Evolutionary conservation across 2,113 vertebrate genomes (phyloP).

Genomic region (Nerophis ophidion): DNA sequence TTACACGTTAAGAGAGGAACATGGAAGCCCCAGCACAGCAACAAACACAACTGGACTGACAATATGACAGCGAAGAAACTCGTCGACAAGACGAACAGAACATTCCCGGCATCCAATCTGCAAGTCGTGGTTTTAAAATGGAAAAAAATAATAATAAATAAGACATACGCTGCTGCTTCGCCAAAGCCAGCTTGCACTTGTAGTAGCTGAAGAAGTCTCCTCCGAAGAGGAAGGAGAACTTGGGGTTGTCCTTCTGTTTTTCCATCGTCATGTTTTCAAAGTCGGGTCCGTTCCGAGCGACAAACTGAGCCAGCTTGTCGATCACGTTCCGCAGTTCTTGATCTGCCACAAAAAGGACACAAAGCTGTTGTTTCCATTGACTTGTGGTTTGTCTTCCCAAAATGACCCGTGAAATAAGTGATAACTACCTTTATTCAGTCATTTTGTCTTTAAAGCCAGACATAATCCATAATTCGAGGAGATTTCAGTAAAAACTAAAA

Average conservation of each 20-base stretch:
- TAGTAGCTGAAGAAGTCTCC: conserved; percentile 97
- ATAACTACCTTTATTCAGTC: no score
- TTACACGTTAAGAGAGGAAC: conserved; percentile 24
- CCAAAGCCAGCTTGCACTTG: conserved; percentile 91
- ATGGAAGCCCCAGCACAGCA: conserved; percentile 25
- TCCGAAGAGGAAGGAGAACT: conserved; percentile 96
- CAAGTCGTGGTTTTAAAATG: no score
- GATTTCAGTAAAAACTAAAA: no score
- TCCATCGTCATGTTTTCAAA: conserved; percentile 99
- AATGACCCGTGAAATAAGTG: no score
- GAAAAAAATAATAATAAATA: conserved; percentile 7
- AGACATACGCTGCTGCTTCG: conserved; percentile 86
- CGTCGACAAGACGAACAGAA: not conserved
- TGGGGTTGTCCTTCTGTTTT: conserved; percentile 96
- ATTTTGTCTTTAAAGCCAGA: no score
- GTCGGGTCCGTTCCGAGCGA: conserved; percentile 93
- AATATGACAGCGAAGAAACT: no score
- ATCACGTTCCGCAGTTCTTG: conserved; percentile 97
- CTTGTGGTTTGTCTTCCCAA: no score
- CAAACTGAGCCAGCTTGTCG: conserved; percentile 96
- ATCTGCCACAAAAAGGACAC: conserved; percentile 66
- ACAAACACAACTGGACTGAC: no score
- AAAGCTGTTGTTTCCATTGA: no score
- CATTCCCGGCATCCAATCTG: conserved; percentile 4
- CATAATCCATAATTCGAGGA: no score